Base-by-base conservation (phyloP, 2,888 invertebrate species). In the Zaprionus obscuricornis region DNA sequence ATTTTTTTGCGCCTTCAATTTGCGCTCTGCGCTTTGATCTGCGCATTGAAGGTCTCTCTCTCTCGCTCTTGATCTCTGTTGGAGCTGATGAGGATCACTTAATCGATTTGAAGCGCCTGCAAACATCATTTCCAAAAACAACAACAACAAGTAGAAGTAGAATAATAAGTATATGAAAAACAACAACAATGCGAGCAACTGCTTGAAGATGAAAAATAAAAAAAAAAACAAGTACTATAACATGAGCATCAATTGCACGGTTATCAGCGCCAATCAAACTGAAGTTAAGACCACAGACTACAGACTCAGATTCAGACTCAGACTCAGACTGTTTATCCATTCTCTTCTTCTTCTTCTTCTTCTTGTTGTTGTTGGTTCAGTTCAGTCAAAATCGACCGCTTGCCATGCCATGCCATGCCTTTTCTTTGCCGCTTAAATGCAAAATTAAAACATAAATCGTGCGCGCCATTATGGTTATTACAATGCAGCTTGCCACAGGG, bases 381-480 rank as follows among this genome's bases (percentile, higher is more conserved):
- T 16, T 29, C n/a, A n/a, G 11, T 13, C 29, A 13, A n/a, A n/a
- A 18, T 34, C 42, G 49, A 31, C 31, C 31, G 36, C 26, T 46
- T 51, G 71, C 36, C 34, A 6, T 37, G 52, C 63, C 46, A 39
- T 43, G 69, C 77, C 3, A 8, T 29, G 3, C 5, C 29, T n/a
- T 3, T 8, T 10, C n/a, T 6, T 29, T 55, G n/a, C n/a, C 46
- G 40, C 50, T 73, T 81, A 79, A 87, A 85, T 85, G 86, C 87
- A 82, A 89, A 88, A 88, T 89, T 88, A 88, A 88, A 89, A 88
- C 83, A 86, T 79, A 82, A 86, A 86, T 86, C 83, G 85, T 84
- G 84, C 76, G 86, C 75, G 79, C 85, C 87, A 88, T 88, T 86
- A 88, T 86, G 86, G 86, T 85, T 77, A 88, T 88, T 87, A 85